Evolutionary conservation across 2,113 vertebrate genomes (phyloP).

Genomic region (Poicephalus gulielmi): DNA sequence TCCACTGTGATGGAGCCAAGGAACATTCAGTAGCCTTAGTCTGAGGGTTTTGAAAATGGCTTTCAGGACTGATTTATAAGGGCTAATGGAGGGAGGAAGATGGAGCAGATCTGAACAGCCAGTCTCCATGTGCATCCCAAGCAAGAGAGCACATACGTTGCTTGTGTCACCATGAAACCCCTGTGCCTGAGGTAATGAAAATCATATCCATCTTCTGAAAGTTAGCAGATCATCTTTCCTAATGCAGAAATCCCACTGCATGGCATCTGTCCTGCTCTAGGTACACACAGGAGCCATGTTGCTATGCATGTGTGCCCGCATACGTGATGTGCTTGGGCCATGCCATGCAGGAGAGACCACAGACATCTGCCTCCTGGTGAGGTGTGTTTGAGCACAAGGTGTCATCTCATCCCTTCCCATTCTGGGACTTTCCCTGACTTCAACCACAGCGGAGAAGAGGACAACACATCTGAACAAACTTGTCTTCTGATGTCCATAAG

Average conservation of each 20-base stretch:
- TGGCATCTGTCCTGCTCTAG: not conserved
- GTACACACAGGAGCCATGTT: accelerated
- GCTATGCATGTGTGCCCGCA: accelerated
- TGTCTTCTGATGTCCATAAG: not conserved
- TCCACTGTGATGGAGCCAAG: not conserved
- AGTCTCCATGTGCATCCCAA: accelerated
- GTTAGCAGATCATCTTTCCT: not conserved
- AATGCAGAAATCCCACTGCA: not conserved
- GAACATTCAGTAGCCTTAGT: not conserved
- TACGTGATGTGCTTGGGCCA: not conserved
- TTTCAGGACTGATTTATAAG: not conserved
- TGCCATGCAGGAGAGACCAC: not conserved
- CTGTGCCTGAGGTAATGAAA: accelerated
- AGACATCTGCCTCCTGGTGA: not conserved
- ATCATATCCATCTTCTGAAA: accelerated
- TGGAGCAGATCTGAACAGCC: accelerated
- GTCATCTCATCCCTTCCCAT: not conserved
- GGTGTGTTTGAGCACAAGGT: not conserved
- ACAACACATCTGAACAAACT: not conserved
- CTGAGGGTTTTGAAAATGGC: not conserved
- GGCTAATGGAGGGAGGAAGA: not conserved
- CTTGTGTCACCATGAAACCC: not conserved
- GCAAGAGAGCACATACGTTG: not conserved
- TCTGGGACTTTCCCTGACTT: not conserved
- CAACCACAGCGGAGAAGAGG: not conserved